Base-by-base conservation (phyloP, 2,797 vertebrate genomes). In the Silurus lanzhouensis region DNA sequence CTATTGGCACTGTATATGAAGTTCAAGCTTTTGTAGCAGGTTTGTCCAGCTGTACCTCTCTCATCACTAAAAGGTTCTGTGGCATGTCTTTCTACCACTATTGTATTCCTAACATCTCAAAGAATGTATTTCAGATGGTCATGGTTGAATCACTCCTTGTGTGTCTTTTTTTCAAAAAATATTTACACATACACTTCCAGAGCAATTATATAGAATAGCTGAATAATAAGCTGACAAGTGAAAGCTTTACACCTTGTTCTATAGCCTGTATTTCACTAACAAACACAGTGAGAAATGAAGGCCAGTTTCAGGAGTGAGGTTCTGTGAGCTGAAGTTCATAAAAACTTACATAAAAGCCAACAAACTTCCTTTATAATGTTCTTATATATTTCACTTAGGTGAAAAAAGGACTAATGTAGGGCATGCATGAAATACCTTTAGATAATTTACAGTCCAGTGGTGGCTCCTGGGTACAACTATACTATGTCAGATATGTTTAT, bases 121-220 rank as follows among this genome's bases (percentile, higher is more conserved):
- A 88, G 87, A 92, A 92, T 92, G 89, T 84, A 61, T 64, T 66
- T 90, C 84, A 85, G 86, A 84, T 85, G 64, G 38, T 68, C 46
- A 70, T 83, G 81, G 38, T 55, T 48, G 14, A 74, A 8, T 74
- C 71, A 74, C 22, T 52, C 46, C 22, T n/a, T 52, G 13, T 27
- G 6, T 55, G n/a, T 5, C 61, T 87, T 89, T 84, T 82, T 89
- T 55, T 55, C 38, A 38, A 75, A 27, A 20, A n/a, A 84, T 87
- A 85, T 84, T 64, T 74, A 86, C 38, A 63, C 81, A 86, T 8
- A 78, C 10, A 22, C 27, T 22, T 2, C 19, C 57, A 57, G 27
- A 60, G 14, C 31, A 38, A 60, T 5, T 5, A 60, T 10, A 78
- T 5, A 10, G 22, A 75, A 75, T 27, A 75, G 74, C 17, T 38